These are phyloP conservation scores for Drosophila arizonae DNA, from an alignment of 1,140 invertebrate genomes.

Conservation along the genomic window DNA sequence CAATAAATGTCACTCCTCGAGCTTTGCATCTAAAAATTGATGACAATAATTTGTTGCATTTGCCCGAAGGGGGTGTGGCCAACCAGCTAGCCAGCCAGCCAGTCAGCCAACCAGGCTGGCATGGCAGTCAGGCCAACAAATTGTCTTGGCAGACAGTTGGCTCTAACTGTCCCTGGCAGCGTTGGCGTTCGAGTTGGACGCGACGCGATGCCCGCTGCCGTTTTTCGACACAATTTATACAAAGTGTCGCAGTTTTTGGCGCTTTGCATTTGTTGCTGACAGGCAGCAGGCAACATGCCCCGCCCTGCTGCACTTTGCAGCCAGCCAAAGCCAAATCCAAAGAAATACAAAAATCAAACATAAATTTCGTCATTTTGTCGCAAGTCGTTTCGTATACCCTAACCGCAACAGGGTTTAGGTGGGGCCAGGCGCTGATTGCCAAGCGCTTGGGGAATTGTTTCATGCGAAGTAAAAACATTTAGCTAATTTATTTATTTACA, in stretches of 20 bases:
- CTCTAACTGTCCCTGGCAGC: conserved; percentile 47
- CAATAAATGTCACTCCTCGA: conserved; percentile 79
- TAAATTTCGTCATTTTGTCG: conserved; percentile 81
- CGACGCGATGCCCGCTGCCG: conserved; percentile 59
- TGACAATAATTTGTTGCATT: conserved; percentile 80
- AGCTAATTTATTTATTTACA: conserved; percentile 17
- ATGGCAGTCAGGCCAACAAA: conserved; percentile 42
- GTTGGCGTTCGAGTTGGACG: conserved; percentile 30
- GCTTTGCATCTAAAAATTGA: conserved; percentile 81
- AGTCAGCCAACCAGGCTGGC: background rate
- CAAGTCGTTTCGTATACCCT: conserved; percentile 65
- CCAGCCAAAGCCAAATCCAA: conserved; percentile 37
- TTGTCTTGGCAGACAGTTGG: conserved; percentile 71
- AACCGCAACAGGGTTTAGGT: conserved; percentile 36
- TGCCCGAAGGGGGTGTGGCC: conserved; percentile 72
- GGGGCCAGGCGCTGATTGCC: conserved; percentile 33
- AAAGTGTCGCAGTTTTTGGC: conserved; percentile 80
- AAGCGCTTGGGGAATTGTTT: conserved; percentile 66
- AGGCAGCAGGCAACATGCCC: conserved; percentile 26
- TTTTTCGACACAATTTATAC: conserved; percentile 78
- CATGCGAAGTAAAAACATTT: conserved; percentile 63
- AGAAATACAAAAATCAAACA: conserved; percentile 37
- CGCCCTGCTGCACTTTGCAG: conserved; percentile 61
- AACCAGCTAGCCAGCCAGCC: conserved; percentile 14
- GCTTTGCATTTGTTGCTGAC: conserved; percentile 80